Base-by-base conservation (phyloP, 2,797 vertebrate genomes). In the Chelonia mydas region DNA sequence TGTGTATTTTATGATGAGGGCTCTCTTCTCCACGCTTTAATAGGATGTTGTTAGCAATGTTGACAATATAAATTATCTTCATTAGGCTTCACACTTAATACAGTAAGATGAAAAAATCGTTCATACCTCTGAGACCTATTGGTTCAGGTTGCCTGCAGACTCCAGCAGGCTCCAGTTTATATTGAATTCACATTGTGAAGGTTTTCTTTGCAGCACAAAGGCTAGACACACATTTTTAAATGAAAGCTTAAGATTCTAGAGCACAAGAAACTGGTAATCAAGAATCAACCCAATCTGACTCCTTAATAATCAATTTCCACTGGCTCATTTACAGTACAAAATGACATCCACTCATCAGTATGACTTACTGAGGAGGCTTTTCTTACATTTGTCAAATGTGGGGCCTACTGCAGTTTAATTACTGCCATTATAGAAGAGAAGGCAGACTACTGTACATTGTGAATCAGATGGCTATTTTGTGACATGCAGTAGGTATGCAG, bases 311-410 rank as follows among this genome's bases (percentile, higher is more conserved):
- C 59, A 65, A 61, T 61, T 61, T 16, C 31, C 59, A 17, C 1
- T 51, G 41, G 2, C 74, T 37, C 41, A 1, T 47, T 90, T 28
- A 87, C 74, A 86, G 47, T 49, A 76, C 37, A 55, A 68, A 90
- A 78, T 3, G 41, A 1, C 3, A 72, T 61, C 78, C 84, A 89
- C 33, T 53, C 55, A 55, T 0, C 53, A 33, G 41, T 11, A 50
- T 17, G 5, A 3, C 93, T 89, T 90, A 87, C 53, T 16, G 47
- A 78, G 28, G 27, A 78, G 31, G 80, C 83, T 92, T 76, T 76
- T 47, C 41, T 76, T 76, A 41, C 23, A 76, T 45, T 76, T 27
- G 13, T 28, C 41, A 76, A 76, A 76, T 47, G 72, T 28, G 28
- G 19, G 72, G 41, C 12, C 2, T 76, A 6, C 6, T 21, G 27